Evolutionary conservation across 2,113 vertebrate genomes (phyloP).

Genomic region (Alligator mississippiensis): DNA sequence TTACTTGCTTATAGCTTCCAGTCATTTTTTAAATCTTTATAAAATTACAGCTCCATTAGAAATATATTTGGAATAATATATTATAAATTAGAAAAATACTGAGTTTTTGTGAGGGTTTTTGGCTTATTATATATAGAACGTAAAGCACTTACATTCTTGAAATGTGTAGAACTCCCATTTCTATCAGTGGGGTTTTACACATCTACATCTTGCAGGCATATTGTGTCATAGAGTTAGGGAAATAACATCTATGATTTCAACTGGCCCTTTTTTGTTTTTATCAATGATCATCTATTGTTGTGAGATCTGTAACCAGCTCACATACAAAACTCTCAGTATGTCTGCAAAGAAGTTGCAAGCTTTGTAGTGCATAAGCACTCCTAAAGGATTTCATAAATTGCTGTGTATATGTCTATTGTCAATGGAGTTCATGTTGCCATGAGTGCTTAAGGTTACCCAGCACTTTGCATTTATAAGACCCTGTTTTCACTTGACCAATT

Average conservation of each 20-base stretch:
- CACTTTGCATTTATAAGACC: background rate
- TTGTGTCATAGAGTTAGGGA: constrained; percentile 3
- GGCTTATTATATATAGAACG: too few relatives aligned
- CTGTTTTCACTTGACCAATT: constrained; percentile 39
- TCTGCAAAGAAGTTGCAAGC: constrained; percentile 29
- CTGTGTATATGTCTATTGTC: constrained; percentile 44
- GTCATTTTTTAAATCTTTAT: background rate
- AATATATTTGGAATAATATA: too few relatives aligned
- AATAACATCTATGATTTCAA: constrained; percentile 16
- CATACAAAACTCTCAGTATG: constrained; percentile 35
- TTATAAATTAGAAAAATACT: too few relatives aligned
- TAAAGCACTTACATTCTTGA: background rate
- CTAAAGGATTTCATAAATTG: constrained; percentile 36
- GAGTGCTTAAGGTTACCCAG: constrained; percentile 54
- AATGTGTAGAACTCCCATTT: background rate
- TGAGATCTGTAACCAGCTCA: background rate
- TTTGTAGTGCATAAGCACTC: constrained; percentile 4
- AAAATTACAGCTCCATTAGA: background rate
- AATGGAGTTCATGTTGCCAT: constrained; percentile 25
- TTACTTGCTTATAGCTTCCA: background rate
- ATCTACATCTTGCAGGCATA: background rate
- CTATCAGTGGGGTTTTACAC: background rate
- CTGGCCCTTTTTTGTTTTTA: constrained; percentile 48
- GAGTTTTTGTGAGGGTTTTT: too few relatives aligned
- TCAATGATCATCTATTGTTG: background rate